phyloP scores from a whole-genome alignment of 2,888 invertebrate species.

The Drymonia ruficornis region DNA sequence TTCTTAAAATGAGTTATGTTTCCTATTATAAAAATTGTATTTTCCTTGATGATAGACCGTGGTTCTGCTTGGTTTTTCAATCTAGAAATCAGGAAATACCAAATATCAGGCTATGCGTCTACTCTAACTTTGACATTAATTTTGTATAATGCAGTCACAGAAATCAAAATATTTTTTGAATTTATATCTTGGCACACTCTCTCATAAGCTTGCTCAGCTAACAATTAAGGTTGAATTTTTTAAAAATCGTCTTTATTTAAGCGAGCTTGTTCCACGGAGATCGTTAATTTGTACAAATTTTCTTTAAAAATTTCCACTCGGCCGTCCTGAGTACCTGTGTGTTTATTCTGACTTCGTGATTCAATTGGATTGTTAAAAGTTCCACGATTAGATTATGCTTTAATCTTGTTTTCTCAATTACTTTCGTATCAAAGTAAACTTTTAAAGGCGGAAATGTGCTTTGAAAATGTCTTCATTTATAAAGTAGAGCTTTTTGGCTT shows the following conservation, averaged over 20 bases:
- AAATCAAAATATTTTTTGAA: neutral
- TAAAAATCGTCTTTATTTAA: conserved; percentile 72
- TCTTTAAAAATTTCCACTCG: conserved; percentile 68
- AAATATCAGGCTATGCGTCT: too few relatives aligned
- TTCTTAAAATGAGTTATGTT: conserved; percentile 13
- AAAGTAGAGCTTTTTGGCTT: neutral
- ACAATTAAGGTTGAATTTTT: conserved; percentile 79
- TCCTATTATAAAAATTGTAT: conserved; percentile 8
- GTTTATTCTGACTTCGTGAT: conserved; percentile 72
- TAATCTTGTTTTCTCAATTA: conserved; percentile 59
- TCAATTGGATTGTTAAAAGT: conserved; percentile 65
- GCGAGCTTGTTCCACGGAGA: conserved; percentile 54
- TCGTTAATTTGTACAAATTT: conserved; percentile 79
- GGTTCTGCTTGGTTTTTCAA: too few relatives aligned
- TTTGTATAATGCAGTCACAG: too few relatives aligned
- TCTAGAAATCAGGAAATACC: too few relatives aligned
- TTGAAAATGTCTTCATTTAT: neutral
- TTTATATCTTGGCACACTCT: conserved; percentile 44
- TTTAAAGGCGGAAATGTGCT: conserved; percentile 4
- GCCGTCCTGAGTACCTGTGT: conserved; percentile 70
- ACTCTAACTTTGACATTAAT: too few relatives aligned
- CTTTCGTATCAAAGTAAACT: conserved; percentile 27
- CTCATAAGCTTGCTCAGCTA: conserved; percentile 45
- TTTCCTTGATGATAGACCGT: neutral
- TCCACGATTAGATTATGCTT: conserved; percentile 54